phyloP scores from a whole-genome alignment of 2,797 vertebrate genomes.

The Gymnothorax reevesii region DNA sequence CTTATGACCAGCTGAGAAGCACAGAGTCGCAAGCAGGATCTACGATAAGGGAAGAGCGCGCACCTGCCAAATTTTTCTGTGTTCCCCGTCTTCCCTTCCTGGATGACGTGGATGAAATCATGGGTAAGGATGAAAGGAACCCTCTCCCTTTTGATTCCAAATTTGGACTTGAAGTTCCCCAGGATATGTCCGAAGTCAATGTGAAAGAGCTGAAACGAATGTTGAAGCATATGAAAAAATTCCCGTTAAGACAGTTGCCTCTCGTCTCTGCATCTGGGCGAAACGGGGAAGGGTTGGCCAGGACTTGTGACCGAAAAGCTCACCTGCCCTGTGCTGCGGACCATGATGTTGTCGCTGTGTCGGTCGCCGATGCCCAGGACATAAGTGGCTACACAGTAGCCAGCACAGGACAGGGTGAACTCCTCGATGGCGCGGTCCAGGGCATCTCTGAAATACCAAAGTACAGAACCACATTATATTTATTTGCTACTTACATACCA shows the following conservation, averaged over 20 bases:
- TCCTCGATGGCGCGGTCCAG: constrained; percentile 96
- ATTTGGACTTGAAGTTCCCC: constrained; percentile 99
- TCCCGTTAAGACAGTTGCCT: not conserved
- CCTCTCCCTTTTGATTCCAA: constrained; percentile 97
- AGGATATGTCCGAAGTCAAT: constrained; percentile 99
- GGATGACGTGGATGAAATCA: constrained; percentile 99
- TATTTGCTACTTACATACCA: too few relatives aligned
- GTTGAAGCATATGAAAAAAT: constrained; percentile 15
- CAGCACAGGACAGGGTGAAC: constrained; percentile 96
- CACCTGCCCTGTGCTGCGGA: constrained; percentile 96
- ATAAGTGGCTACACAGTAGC: constrained; percentile 99
- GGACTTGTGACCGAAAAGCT: constrained; percentile 24
- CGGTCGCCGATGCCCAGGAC: constrained; percentile 98
- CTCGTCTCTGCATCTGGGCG: not conserved
- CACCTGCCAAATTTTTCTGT: constrained; percentile 95
- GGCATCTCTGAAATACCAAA: constrained; percentile 76
- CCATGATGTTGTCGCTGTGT: constrained; percentile 99
- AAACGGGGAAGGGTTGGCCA: not conserved
- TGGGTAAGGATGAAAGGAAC: constrained; percentile 99
- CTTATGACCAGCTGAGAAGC: not conserved
- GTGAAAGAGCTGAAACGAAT: constrained; percentile 86
- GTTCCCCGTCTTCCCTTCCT: constrained; percentile 96
- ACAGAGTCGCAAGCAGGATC: not conserved
- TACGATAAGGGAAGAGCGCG: constrained; percentile 43
- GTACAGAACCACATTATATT: not conserved